Conservation (phyloP, 2,797 vertebrate species). For the Lepilemur septentrionalis region DNA sequence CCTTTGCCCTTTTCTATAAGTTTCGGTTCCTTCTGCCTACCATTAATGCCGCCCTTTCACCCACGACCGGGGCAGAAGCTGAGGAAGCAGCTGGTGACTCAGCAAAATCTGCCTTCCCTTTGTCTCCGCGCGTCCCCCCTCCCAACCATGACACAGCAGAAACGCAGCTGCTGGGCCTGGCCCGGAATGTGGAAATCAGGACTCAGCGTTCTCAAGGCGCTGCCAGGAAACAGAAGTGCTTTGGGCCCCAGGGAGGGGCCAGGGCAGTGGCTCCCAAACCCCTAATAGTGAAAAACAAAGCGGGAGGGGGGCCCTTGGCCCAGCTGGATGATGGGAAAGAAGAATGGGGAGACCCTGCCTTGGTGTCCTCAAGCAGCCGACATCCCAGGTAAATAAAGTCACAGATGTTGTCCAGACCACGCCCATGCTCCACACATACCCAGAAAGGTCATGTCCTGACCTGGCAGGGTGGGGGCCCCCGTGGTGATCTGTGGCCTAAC, state of each 20-base stretch:
- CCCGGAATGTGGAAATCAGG: background rate
- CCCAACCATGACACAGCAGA: slow-evolving; percentile 76
- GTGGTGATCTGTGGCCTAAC: background rate
- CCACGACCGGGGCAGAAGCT: background rate
- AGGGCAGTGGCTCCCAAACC: accelerated
- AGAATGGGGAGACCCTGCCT: background rate
- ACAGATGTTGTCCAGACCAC: background rate
- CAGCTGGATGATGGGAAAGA: no score
- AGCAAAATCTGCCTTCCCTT: slow-evolving; percentile 49
- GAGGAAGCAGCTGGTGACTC: slow-evolving; percentile 54
- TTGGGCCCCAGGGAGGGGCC: background rate
- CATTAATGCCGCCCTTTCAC: slow-evolving; percentile 21
- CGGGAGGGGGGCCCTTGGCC: background rate
- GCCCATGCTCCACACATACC: background rate
- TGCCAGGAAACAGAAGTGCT: slow-evolving; percentile 2
- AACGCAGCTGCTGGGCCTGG: background rate
- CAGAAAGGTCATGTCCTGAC: background rate
- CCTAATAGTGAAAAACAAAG: background rate
- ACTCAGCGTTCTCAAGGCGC: slow-evolving; percentile 43
- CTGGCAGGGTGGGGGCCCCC: background rate
- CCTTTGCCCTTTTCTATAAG: slow-evolving; percentile 27
- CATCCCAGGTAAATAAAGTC: background rate
- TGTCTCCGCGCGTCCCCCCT: background rate
- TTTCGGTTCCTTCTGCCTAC: slow-evolving; percentile 31
- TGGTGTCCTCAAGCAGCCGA: background rate